phyloP scores from a whole-genome alignment of 2,113 vertebrate species.

The Megaptera novaeangliae region DNA sequence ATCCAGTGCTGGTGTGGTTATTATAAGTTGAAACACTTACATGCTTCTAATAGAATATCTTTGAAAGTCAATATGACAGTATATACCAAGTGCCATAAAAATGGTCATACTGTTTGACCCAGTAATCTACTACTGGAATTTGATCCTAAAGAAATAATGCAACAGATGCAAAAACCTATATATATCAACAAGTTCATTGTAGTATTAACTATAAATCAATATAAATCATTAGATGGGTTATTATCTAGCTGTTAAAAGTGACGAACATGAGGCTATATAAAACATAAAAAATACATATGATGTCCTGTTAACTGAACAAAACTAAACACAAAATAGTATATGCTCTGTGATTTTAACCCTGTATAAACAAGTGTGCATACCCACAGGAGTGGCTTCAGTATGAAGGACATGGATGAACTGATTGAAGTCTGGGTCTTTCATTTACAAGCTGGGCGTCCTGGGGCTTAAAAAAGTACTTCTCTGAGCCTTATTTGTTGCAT shows the following conservation, averaged over 20 bases:
- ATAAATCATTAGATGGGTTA: not conserved
- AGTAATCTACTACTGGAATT: not conserved
- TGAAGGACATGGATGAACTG: fast-evolving
- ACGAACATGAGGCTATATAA: not conserved
- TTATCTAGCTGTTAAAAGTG: not conserved
- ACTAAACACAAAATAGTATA: not conserved
- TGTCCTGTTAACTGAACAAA: not conserved
- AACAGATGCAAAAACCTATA: not conserved
- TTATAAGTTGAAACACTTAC: not conserved
- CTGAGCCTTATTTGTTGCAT: not conserved
- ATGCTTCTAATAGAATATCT: not conserved
- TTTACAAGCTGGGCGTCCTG: not conserved
- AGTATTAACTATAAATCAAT: not conserved
- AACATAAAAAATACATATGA: not conserved
- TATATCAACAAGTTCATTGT: not conserved
- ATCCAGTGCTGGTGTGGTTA: not conserved
- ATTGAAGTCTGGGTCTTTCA: not conserved
- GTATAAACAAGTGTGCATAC: not conserved
- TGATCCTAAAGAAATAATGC: slow-evolving; percentile 7
- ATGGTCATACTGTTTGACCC: not conserved
- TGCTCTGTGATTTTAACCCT: not conserved
- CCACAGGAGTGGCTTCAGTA: not conserved
- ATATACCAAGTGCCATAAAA: not conserved
- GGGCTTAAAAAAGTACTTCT: not conserved
- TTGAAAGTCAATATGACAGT: not conserved